phyloP scores from a whole-genome alignment of 2,888 invertebrate genomes.

The Marronus borbonicus region DNA sequence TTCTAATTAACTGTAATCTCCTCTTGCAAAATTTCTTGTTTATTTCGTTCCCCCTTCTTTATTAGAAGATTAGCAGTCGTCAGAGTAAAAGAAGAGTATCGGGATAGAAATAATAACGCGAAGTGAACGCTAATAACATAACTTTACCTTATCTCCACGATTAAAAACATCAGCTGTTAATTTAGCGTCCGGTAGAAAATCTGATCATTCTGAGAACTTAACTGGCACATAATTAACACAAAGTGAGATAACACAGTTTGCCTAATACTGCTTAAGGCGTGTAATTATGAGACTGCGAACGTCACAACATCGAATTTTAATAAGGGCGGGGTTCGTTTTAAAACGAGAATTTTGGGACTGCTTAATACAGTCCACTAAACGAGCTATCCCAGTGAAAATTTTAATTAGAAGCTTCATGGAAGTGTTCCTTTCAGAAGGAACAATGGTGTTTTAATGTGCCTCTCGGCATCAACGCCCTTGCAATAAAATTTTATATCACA shows the following conservation, averaged over 20 bases:
- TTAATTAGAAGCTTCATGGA: neutral
- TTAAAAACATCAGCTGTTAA: slow-evolving; percentile 17
- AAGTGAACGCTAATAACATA: neutral
- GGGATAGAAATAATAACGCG: neutral
- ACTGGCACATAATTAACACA: slow-evolving; percentile 27
- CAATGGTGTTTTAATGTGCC: neutral
- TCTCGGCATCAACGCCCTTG: neutral
- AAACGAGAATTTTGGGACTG: neutral
- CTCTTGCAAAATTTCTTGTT: no score
- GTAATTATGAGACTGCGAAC: slow-evolving; percentile 24
- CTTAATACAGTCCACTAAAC: neutral
- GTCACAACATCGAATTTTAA: slow-evolving; percentile 21
- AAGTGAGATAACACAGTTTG: slow-evolving; percentile 3
- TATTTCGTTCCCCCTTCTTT: neutral
- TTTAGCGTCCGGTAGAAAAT: slow-evolving; percentile 25
- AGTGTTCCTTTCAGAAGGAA: neutral
- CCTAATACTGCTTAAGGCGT: slow-evolving; percentile 11
- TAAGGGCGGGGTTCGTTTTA: slow-evolving; percentile 3
- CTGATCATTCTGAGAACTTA: slow-evolving; percentile 12
- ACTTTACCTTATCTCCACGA: slow-evolving; percentile 11
- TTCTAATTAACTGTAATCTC: no score
- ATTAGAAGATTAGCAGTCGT: neutral
- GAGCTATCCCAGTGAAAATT: neutral
- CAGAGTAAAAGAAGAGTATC: neutral
- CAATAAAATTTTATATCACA: no score